Percentiles rank a stretch among this genome's conserved stretches.
phyloP scores from a whole-genome alignment of 2,888 invertebrate genomes.

The Dasypolia templi region DNA sequence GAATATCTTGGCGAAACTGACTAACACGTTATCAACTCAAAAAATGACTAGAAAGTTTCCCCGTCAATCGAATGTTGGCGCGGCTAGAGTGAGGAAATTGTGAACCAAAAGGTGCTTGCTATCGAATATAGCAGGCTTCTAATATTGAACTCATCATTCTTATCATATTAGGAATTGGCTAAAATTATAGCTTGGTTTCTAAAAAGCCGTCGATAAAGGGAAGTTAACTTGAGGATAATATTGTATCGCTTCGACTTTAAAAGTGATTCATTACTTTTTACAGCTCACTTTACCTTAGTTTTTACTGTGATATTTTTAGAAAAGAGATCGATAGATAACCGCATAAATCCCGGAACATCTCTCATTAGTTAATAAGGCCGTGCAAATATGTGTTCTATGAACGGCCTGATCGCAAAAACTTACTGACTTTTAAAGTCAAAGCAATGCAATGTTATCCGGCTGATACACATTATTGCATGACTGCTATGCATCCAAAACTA shows the following conservation, averaged over 20 bases:
- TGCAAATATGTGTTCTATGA: no score
- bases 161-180: background rate
- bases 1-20: background rate
- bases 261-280: background rate
- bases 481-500: background rate
- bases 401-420: no score
- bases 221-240: background rate
- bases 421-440: no score
- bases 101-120: background rate
- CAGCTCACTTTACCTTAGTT: background rate
- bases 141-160: no score
- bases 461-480: constrained; percentile 24
- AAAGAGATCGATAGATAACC: no score
- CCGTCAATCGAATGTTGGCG: constrained; percentile 58
- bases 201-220: background rate
- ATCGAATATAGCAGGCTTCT: no score
- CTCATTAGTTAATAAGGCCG: no score
- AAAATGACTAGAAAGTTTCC: constrained; percentile 30
- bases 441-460: no score
- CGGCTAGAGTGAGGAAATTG: constrained; percentile 74
- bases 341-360: no score
- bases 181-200: background rate
- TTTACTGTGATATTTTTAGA: background rate
- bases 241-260: background rate
- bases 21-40: background rate